Percentiles rank a stretch among this genome's conserved stretches.
phyloP scores from a whole-genome alignment of 2,113 vertebrate species.

The Peromyscus maniculatus region DNA sequence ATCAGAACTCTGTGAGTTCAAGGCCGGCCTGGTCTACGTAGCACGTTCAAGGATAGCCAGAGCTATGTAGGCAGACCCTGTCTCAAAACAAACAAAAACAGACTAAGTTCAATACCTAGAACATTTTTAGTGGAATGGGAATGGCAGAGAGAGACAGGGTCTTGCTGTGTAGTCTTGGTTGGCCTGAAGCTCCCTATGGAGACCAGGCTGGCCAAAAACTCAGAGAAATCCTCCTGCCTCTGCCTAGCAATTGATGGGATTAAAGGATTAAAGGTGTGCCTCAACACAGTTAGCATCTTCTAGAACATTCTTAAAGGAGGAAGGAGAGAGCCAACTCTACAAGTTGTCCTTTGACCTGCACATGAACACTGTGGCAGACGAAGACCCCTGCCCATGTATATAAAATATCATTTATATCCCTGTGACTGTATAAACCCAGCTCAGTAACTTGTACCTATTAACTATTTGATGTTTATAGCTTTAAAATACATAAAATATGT shows the following conservation, averaged over 20 bases:
- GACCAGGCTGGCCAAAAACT: background rate
- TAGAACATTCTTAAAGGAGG: background rate
- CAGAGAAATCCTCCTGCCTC: background rate
- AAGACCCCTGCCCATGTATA: background rate
- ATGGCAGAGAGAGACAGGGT: background rate
- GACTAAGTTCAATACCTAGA: background rate
- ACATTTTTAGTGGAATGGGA: background rate
- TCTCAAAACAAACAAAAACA: background rate
- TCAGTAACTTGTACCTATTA: slow-evolving; percentile 47
- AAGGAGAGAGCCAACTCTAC: background rate
- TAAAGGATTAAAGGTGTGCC: background rate
- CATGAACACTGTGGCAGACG: background rate
- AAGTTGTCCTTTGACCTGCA: background rate
- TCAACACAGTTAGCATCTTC: background rate
- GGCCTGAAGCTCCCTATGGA: background rate
- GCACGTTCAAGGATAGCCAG: background rate
- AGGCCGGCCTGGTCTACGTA: background rate
- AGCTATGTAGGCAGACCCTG: background rate
- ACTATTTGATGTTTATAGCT: slow-evolving; percentile 40
- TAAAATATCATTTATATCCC: background rate
- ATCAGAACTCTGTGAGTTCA: background rate
- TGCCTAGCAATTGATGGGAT: background rate
- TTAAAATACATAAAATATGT: slow-evolving; percentile 43
- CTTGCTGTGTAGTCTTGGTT: background rate
- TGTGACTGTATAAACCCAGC: slow-evolving; percentile 11